Percentiles rank a stretch among this genome's conserved stretches.
Evolutionary conservation across 2,113 vertebrate species (phyloP).

Genomic region (Odontesthes bonariensis): DNA sequence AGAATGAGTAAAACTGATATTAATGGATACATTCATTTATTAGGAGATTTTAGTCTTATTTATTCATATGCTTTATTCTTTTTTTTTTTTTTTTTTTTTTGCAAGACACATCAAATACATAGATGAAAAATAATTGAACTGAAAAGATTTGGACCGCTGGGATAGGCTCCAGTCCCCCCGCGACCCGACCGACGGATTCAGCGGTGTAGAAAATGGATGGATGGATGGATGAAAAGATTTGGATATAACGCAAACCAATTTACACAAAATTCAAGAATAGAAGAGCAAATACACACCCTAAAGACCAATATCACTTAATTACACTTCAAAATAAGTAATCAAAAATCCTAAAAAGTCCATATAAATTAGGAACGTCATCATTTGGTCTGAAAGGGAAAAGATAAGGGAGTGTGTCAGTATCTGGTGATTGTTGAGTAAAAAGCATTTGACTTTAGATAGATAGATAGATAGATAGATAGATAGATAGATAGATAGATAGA

Average conservation of each 20-base stretch:
- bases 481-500: too few species aligned
- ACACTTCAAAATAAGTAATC: not conserved
- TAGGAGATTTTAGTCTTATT: too few species aligned
- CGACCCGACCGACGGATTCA: too few species aligned
- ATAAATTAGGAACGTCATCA: conserved; percentile 2
- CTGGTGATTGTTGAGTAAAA: not conserved
- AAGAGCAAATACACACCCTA: not conserved
- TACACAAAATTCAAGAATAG: not conserved
- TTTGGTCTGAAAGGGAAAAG: conserved; percentile 55
- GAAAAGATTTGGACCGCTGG: not conserved
- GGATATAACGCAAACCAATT: not conserved
- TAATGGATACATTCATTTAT: too few species aligned
- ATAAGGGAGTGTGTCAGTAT: not conserved
- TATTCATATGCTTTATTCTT: too few species aligned
- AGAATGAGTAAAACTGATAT: not conserved
- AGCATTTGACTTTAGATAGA: too few species aligned
- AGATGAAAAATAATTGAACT: not conserved
- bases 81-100: too few species aligned
- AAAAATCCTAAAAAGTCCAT: not conserved
- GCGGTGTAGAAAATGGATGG: too few species aligned
- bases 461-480: too few species aligned
- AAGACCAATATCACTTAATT: not conserved
- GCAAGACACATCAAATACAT: not conserved
- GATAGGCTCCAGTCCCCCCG: too few species aligned
- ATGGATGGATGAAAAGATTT: not conserved